Conservation (phyloP, 37 sponge, comb jelly and placozoan genomes). For the Cliona cf. orientalis region DNA sequence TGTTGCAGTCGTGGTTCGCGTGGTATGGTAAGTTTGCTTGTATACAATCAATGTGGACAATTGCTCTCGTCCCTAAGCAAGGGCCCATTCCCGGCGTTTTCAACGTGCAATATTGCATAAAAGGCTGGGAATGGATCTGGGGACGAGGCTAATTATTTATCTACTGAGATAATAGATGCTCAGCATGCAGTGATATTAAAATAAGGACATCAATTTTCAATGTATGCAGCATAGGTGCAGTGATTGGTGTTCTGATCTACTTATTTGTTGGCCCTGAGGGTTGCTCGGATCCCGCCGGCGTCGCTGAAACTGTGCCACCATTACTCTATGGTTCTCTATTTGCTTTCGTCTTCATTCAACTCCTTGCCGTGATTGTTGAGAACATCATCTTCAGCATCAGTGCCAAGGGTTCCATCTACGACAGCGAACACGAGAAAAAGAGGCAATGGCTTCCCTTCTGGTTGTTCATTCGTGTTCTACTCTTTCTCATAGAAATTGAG, state of each 20-base stretch:
- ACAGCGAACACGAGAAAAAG: neutral
- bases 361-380: conserved; percentile 8
- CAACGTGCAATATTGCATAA: no score
- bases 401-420: conserved; percentile 3
- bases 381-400: conserved; percentile 23
- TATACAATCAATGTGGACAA: neutral
- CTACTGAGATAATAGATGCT: no score
- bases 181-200: no score
- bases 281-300: neutral
- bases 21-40: conserved; percentile 23
- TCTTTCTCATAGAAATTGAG: conserved; percentile 1
- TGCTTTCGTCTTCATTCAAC: neutral
- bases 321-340: conserved; percentile 36
- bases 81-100: no score
- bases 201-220: no score
- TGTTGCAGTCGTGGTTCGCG: conserved; percentile 31
- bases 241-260: conserved; percentile 28
- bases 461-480: neutral
- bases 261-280: conserved; percentile 17
- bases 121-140: no score
- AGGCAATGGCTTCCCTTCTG: neutral
- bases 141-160: no score
- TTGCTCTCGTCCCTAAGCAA: no score
- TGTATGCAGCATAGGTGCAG: conserved; percentile 5
- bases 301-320: conserved; percentile 28